phyloP scores from a whole-genome alignment of 2,797 vertebrate species.

The Chaenodraco wilsoni region DNA sequence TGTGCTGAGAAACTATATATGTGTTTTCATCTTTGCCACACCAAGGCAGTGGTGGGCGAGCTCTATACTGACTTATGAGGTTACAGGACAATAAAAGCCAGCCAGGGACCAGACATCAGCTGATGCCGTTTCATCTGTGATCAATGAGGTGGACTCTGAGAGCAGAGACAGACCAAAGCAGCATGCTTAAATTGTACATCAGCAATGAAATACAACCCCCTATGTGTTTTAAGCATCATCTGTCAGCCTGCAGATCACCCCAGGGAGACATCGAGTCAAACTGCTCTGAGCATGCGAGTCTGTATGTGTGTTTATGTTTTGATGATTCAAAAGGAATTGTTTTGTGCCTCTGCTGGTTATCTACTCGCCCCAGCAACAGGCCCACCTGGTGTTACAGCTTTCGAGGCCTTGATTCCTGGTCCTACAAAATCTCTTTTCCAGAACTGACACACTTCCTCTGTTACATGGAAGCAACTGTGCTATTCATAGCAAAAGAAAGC shows the following conservation, averaged over 20 bases:
- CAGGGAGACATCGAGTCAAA: slow-evolving; percentile 26
- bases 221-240: slow-evolving; percentile 9
- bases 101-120: slow-evolving; percentile 42
- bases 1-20: neutral
- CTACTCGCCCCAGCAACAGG: slow-evolving; percentile 43
- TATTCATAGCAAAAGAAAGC: slow-evolving; percentile 69
- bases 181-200: slow-evolving; percentile 59
- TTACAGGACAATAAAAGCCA: slow-evolving; percentile 39
- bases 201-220: slow-evolving; percentile 57
- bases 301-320: slow-evolving; percentile 27
- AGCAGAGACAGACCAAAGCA: slow-evolving; percentile 44
- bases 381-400: slow-evolving; percentile 52
- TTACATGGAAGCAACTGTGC: slow-evolving; percentile 38
- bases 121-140: slow-evolving; percentile 42
- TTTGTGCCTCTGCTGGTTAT: slow-evolving; percentile 32
- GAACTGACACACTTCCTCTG: slow-evolving; percentile 31
- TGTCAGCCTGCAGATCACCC: slow-evolving; percentile 39
- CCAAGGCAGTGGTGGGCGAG: neutral
- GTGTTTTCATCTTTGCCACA: neutral
- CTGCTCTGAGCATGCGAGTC: neutral
- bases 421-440: slow-evolving; percentile 62
- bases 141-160: slow-evolving; percentile 52
- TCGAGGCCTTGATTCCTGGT: slow-evolving; percentile 36
- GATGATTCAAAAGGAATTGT: slow-evolving; percentile 33
- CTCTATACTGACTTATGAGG: slow-evolving; percentile 34